phyloP scores from a whole-genome alignment of 2,888 invertebrate species.

The Linnaemya tessellans region DNA sequence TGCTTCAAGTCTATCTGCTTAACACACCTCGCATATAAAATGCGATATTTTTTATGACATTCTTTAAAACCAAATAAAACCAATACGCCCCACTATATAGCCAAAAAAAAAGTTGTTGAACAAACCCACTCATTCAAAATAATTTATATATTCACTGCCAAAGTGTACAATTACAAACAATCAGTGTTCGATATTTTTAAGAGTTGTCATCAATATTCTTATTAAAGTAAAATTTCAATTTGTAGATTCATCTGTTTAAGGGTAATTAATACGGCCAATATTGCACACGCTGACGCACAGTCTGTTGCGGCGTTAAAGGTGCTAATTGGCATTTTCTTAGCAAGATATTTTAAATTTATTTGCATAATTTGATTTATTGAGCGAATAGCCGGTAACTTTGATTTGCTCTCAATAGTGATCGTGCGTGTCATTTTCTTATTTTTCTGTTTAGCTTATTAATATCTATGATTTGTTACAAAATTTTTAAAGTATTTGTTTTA shows the following conservation, averaged over 20 bases:
- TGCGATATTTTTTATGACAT: conserved; percentile 51
- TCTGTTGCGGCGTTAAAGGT: background rate
- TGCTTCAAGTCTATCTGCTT: conserved; percentile 54
- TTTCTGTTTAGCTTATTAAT: background rate
- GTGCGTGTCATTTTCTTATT: conserved; percentile 1
- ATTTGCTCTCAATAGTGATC: conserved; percentile 32
- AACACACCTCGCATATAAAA: conserved; percentile 62
- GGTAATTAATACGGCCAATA: conserved; percentile 52
- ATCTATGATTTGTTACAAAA: conserved; percentile 29
- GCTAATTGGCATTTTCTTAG: conserved; percentile 37
- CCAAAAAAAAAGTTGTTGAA: conserved; percentile 25
- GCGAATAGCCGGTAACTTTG: too few relatives aligned
- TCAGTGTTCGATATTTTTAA: background rate
- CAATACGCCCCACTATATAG: conserved; percentile 2
- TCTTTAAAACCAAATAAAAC: conserved; percentile 42
- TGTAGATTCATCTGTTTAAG: conserved; percentile 36
- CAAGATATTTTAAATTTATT: background rate
- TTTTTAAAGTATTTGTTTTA: conserved; percentile 5
- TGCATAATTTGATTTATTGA: conserved; percentile 27
- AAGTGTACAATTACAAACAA: conserved; percentile 16
- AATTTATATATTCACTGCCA: background rate
- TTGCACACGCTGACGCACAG: background rate
- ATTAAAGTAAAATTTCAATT: conserved; percentile 5
- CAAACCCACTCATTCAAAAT: conserved; percentile 41
- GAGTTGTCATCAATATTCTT: conserved; percentile 5